Evolutionary conservation across 2,888 invertebrate species (phyloP), one percentile per base, ranked within the genome.

Genomic region (Macrophya alboannulata): DNA sequence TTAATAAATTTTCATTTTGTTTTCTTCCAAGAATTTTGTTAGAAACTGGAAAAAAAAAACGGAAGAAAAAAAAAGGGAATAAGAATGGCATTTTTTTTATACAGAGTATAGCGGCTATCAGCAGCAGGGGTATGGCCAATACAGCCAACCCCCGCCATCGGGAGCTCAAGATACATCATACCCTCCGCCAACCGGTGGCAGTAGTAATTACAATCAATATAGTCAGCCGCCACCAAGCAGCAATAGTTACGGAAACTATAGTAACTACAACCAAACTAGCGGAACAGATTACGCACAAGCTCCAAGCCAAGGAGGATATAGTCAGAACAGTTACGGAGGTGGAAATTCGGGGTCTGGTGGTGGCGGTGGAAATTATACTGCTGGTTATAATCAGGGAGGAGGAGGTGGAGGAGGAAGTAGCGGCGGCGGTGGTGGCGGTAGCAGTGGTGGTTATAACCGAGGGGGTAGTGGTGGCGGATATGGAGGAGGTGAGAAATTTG

Each of bases 331-430:
- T 86, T 92, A 92, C 55, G 89, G 91, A 4, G 86, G 89, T 25
- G 85, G 86, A 85, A 83, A 85, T 8, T 82, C 82, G 0, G 85
- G 85, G 25, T 68, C 65, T 21, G 84, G 86, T 21, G 48, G 65
- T 21, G 85, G 84, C 5, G 62, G 72, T 17, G 62, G 62, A 25
- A 77, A 68, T 62, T 84, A 86, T 76, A 88, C 94, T 92, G 89
- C 95, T 93, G 89, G 93, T 90, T 94, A 95, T 77, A 92, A 92
- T 91, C 92, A 95, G 51, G 92, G 91, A 86, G 95, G 91, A 82
- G 94, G 95, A 81, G 94, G 95, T 94, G 89, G 95, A 84, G 90
- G 95, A 92, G 92, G 95, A 94, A 88, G 95, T 37, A 87, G 90
- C 43, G 88, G 86, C 87, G 94, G 94, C 86, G 94, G 94, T 83